Evolutionary conservation across 2,797 vertebrate genomes (phyloP), one percentile per base, ranked within the genome.

Genomic region (Cirrhinus molitorella): DNA sequence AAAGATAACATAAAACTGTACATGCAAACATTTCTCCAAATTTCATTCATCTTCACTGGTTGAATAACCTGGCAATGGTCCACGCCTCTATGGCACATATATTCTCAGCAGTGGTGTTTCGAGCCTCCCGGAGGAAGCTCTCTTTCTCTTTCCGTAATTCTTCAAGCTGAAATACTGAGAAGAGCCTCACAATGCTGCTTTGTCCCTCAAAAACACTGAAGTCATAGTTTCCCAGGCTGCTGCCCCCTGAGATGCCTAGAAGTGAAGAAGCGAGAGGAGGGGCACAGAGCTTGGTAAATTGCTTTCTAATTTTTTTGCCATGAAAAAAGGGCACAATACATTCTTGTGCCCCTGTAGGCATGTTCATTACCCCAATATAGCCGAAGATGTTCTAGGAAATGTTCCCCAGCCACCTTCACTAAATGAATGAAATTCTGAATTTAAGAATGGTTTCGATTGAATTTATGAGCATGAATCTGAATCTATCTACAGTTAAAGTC

Each of bases 181-280:
- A 66, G 83, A 90, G 61, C 76, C 79, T 86, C 88, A 94, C 91
- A 93, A 91, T 91, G 88, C 88, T 85, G 85, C 90, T 91, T 92
- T 93, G 90, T 94, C 86, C 85, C 40, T 85, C 80, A 88, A 89
- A 92, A 92, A 90, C 89, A 92, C 90, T 91, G 89, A 90, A 91
- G 89, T 91, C 91, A 92, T 90, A 91, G 89, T 92, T 92, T 91
- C 91, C 90, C 95, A 95, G 93, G 95, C 93, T 92, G 91, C 85
- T 85, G 83, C 88, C 89, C 90, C 90, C 87, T 87, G 89, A 93
- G 93, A 94, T 86, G 90, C 89, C 92, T 83, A 85, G 91, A 88
- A 81, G 88, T 43, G 88, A 85, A 79, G 83, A 83, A 75, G 73
- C 86, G 85, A 91, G 89, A 86, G 81, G 13, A 79, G 87, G 82